Percentiles rank a stretch among this genome's conserved stretches.
Evolutionary conservation across 2,113 vertebrate genomes (phyloP).

Genomic region (Emberiza fucata): DNA sequence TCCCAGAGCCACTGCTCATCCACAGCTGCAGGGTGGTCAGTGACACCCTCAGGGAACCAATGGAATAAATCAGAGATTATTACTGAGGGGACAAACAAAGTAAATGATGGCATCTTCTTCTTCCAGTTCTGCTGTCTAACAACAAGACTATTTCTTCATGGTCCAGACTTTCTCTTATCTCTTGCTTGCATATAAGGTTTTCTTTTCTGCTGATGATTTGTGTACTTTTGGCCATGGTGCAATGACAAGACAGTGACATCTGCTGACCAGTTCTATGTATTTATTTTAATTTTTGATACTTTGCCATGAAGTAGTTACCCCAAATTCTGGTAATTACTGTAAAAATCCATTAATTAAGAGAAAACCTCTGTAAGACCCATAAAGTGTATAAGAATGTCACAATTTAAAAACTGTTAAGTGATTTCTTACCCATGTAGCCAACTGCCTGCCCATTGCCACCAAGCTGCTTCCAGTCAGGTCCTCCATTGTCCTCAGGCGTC

Average conservation of each 20-base stretch:
- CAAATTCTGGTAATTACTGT: not conserved
- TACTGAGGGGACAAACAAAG: not conserved
- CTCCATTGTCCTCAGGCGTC: rapidly evolving
- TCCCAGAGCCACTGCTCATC: not conserved
- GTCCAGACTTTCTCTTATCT: not conserved
- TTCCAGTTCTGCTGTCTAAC: not conserved
- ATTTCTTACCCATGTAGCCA: not conserved
- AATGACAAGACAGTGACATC: slow-evolving; percentile 24
- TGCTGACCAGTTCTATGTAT: not conserved
- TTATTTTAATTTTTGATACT: not conserved
- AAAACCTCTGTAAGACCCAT: not conserved
- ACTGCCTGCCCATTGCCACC: not conserved
- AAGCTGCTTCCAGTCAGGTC: not conserved
- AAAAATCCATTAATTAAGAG: not conserved
- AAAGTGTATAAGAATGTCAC: not conserved
- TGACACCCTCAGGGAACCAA: not conserved
- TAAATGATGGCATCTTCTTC: not conserved
- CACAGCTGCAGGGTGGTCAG: too few species aligned
- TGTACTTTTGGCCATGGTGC: not conserved
- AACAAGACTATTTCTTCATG: not conserved
- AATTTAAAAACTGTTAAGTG: not conserved
- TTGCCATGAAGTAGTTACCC: not conserved
- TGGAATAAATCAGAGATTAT: not conserved
- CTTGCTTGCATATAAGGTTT: not conserved
- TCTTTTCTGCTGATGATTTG: slow-evolving; percentile 1